Conservation (phyloP, 2,797 vertebrate genomes). For the Epinephelus awoara region DNA sequence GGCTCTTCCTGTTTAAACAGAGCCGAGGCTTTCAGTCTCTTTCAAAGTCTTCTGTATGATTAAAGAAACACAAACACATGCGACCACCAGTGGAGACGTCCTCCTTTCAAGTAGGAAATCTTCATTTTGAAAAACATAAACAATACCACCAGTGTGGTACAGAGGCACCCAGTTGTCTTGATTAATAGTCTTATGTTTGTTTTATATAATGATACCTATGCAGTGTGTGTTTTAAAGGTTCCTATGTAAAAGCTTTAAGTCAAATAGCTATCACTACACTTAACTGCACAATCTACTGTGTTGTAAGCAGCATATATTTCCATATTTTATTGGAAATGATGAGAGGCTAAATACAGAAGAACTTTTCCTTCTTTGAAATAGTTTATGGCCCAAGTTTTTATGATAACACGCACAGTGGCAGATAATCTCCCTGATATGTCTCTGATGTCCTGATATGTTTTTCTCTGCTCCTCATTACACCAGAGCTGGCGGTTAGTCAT, state of each 20-base stretch:
- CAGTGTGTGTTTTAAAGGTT: neutral
- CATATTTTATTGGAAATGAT: neutral
- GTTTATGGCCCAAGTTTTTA: slow-evolving; percentile 31
- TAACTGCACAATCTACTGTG: too few relatives aligned
- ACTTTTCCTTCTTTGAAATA: slow-evolving; percentile 8
- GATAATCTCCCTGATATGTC: slow-evolving; percentile 39
- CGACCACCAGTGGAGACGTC: slow-evolving; percentile 2
- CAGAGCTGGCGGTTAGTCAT: slow-evolving; percentile 63
- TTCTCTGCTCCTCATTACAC: slow-evolving; percentile 61
- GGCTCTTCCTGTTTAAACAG: neutral
- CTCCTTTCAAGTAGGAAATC: slow-evolving; percentile 4
- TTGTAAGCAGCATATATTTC: neutral
- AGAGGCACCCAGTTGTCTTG: neutral
- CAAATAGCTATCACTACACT: too few relatives aligned
- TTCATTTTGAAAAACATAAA: slow-evolving; percentile 23
- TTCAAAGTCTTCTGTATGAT: slow-evolving; percentile 7
- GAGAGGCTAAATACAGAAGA: slow-evolving; percentile 24
- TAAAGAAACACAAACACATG: slow-evolving; percentile 9
- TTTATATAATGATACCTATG: neutral
- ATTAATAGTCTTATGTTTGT: neutral
- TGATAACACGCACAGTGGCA: neutral
- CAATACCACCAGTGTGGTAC: neutral
- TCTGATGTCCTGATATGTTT: slow-evolving; percentile 29
- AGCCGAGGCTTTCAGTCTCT: neutral
- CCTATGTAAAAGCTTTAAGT: too few relatives aligned